Conservation (phyloP, 2,113 vertebrate species). For the Ptilonorhynchus violaceus region DNA sequence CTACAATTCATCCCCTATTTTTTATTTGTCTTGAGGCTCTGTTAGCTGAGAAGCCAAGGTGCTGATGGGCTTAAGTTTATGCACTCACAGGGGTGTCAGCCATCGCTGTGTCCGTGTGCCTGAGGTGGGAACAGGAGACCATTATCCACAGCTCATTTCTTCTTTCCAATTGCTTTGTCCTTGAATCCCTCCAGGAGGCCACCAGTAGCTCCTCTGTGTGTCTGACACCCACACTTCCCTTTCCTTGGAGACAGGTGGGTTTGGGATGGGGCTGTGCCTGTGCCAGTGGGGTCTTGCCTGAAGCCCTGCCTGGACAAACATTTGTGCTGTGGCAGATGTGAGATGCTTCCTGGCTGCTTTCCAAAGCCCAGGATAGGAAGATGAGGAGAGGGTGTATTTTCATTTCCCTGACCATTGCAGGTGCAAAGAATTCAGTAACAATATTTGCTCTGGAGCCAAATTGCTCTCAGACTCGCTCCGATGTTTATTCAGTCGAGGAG, state of each 20-base stretch:
- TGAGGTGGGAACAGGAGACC: not conserved
- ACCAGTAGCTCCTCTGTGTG: not conserved
- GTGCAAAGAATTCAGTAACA: constrained; percentile 9
- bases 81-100: not conserved
- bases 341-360: not conserved
- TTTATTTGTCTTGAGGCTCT: not conserved
- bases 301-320: not conserved
- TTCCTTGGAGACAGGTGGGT: not conserved
- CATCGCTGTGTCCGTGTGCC: accelerated
- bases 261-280: not conserved
- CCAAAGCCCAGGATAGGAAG: not conserved
- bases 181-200: not conserved
- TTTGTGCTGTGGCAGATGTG: accelerated
- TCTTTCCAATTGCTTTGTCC: not conserved
- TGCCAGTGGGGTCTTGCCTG: not conserved
- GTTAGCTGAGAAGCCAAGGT: not conserved
- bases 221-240: not conserved
- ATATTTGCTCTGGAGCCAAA: constrained; percentile 47
- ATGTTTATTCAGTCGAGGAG: constrained; percentile 43
- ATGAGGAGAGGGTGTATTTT: not conserved
- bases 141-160: not conserved
- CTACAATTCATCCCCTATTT: not conserved
- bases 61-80: not conserved
- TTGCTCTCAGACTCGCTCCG: constrained; percentile 2
- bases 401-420: not conserved